A percentile compares a stretch with the other conserved stretches of the same genome.
Evolutionary conservation across 2,113 vertebrate species (phyloP).

Genomic region (Vulpes vulpes): DNA sequence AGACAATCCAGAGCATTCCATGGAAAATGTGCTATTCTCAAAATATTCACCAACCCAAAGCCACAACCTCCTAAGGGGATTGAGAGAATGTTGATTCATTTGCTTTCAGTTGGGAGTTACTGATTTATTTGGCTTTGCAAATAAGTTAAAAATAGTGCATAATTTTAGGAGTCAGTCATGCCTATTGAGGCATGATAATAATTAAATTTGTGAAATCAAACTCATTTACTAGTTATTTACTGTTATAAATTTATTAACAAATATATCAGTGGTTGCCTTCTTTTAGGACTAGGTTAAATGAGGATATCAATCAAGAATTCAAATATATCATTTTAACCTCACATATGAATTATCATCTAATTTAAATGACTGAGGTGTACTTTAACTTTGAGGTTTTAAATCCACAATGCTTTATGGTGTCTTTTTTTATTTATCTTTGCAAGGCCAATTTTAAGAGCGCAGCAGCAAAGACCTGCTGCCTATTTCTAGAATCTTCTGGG

Average conservation of each 20-base stretch:
- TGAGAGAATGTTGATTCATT: slow-evolving; percentile 42
- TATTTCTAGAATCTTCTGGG: not conserved
- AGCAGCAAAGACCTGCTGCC: not conserved
- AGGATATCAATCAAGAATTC: not conserved
- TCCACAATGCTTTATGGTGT: not conserved
- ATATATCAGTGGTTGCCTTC: not conserved
- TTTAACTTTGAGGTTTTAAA: slow-evolving; percentile 2
- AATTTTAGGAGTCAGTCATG: slow-evolving; percentile 28
- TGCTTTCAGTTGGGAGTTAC: slow-evolving; percentile 38
- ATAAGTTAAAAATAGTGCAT: slow-evolving; percentile 69
- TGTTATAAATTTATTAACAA: not conserved
- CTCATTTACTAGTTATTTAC: slow-evolving; percentile 49
- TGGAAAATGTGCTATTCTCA: not conserved
- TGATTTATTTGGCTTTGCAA: slow-evolving; percentile 64
- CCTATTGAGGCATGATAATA: not conserved
- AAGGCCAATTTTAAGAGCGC: not conserved
- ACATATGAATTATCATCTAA: not conserved
- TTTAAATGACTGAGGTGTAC: not conserved
- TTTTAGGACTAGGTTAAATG: slow-evolving; percentile 21
- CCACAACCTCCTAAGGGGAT: slow-evolving; percentile 64
- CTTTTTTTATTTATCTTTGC: not conserved
- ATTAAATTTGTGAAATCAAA: slow-evolving; percentile 46
- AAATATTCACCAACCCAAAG: slow-evolving; percentile 34
- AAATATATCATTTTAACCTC: not conserved
- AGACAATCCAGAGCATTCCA: not conserved